phyloP scores from a whole-genome alignment of 2,113 vertebrate species.

The Hippocampus mohnikei region DNA sequence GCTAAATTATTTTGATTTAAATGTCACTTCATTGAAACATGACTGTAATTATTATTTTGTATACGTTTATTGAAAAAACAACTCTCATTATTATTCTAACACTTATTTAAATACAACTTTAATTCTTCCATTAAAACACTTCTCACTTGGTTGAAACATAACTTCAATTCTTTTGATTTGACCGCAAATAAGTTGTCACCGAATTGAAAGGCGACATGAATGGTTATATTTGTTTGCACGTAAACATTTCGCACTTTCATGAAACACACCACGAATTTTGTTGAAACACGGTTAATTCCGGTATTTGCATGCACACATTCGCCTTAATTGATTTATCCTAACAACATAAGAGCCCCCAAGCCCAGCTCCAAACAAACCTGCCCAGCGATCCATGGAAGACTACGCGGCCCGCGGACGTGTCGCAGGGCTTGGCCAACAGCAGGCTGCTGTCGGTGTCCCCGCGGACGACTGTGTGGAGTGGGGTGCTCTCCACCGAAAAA shows the following conservation, averaged over 20 bases:
- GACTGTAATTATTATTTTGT: too few relatives aligned
- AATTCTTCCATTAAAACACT: too few relatives aligned
- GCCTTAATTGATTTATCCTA: not conserved
- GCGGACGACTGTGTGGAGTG: conserved; percentile 45
- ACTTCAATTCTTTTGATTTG: not conserved
- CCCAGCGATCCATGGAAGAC: conserved; percentile 60
- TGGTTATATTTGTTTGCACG: not conserved
- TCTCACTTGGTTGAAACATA: not conserved
- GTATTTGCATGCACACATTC: not conserved
- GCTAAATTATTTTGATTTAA: too few relatives aligned
- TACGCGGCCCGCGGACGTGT: conserved; percentile 27
- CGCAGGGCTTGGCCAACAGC: conserved; percentile 59
- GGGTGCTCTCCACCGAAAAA: conserved; percentile 43
- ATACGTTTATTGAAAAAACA: too few relatives aligned
- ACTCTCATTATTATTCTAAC: too few relatives aligned
- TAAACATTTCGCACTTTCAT: too few relatives aligned
- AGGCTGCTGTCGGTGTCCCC: conserved; percentile 38
- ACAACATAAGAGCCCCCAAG: not conserved
- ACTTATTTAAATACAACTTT: too few relatives aligned
- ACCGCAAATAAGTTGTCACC: too few relatives aligned
- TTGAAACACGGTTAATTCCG: too few relatives aligned
- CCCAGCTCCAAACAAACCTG: conserved; percentile 40
- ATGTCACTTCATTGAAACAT: too few relatives aligned
- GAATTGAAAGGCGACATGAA: too few relatives aligned
- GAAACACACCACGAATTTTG: too few relatives aligned